Conservation (phyloP, 2,113 vertebrate species). For the Dendrocopos noguchii region DNA sequence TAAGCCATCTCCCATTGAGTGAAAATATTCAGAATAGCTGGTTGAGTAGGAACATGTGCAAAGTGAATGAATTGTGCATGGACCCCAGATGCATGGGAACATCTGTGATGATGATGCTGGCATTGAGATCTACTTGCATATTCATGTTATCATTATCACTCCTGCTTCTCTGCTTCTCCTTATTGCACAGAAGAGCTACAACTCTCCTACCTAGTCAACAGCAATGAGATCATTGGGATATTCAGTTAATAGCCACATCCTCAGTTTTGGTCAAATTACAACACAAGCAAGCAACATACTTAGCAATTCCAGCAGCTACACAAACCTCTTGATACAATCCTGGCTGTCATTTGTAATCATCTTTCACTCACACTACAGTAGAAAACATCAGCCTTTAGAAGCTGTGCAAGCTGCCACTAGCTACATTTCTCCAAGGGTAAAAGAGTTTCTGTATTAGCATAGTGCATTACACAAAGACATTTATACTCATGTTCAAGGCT, state of each 20-base stretch:
- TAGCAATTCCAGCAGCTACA: not conserved
- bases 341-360: not conserved
- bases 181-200: not conserved
- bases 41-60: constrained; percentile 57
- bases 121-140: constrained; percentile 44
- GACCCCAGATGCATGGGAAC: constrained; percentile 63
- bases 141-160: constrained; percentile 28
- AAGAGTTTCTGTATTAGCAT: too few relatives aligned
- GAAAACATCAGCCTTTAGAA: not conserved
- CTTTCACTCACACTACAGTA: not conserved
- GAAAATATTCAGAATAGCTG: constrained; percentile 14
- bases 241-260: not conserved
- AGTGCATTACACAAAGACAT: not conserved
- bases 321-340: not conserved
- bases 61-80: not conserved
- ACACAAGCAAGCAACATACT: not conserved
- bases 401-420: not conserved
- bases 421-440: not conserved
- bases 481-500: not conserved
- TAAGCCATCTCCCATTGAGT: constrained; percentile 27
- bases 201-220: not conserved
- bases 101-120: constrained; percentile 54
- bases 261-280: not conserved
- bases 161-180: not conserved
- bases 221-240: not conserved